Conservation (phyloP, 2,797 vertebrate genomes). For the Ciconia nigra region DNA sequence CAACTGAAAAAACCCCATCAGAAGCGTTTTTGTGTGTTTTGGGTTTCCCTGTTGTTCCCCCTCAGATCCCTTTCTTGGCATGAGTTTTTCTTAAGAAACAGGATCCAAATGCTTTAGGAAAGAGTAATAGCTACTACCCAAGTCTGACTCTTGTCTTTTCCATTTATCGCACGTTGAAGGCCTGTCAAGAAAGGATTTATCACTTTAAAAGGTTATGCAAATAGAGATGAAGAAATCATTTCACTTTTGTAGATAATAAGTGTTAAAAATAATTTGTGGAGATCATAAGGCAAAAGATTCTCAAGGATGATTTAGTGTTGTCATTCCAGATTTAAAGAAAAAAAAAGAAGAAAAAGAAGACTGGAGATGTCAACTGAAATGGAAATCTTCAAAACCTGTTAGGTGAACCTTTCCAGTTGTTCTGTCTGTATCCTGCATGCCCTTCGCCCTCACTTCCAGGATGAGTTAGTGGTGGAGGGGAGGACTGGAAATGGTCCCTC, state of each 20-base stretch:
- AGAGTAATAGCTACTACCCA: background rate
- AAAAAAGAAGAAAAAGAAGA: background rate
- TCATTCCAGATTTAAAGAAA: background rate
- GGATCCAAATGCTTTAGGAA: background rate
- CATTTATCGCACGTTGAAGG: background rate
- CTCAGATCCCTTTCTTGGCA: background rate
- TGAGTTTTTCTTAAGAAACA: background rate
- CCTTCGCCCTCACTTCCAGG: background rate
- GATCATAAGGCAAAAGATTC: background rate
- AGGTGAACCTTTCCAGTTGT: background rate
- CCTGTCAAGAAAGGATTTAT: background rate
- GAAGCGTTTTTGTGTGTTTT: background rate
- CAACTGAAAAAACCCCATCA: background rate
- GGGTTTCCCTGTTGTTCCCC: background rate
- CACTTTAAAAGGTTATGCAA: background rate
- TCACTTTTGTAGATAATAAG: background rate
- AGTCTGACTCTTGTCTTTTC: background rate
- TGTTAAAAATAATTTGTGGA: constrained; percentile 15
- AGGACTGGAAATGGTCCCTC: background rate
- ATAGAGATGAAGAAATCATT: background rate
- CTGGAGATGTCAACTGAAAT: background rate
- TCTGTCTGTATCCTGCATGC: background rate
- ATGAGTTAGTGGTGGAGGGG: background rate
- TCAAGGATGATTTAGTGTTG: background rate
- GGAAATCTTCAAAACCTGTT: background rate